Evolutionary conservation across 2,797 vertebrate genomes (phyloP).

Genomic region (Falco columbarius): DNA sequence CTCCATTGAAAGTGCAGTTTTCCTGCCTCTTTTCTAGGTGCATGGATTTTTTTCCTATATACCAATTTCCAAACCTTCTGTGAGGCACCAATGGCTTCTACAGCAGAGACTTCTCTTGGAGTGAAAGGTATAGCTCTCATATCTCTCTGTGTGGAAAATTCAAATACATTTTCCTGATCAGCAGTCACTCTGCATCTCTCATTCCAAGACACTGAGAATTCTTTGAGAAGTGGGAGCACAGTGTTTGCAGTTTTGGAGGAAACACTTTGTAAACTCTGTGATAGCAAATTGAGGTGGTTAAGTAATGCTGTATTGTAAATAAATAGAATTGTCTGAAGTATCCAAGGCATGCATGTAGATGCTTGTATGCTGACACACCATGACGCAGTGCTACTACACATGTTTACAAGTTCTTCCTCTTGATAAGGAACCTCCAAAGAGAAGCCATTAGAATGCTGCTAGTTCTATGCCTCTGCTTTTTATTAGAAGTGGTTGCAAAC

Average conservation of each 20-base stretch:
- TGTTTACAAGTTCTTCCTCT: background rate
- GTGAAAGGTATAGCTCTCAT: background rate
- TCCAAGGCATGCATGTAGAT: no score
- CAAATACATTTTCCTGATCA: background rate
- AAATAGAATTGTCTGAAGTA: background rate
- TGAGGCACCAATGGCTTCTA: background rate
- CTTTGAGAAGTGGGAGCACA: background rate
- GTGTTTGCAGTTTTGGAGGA: background rate
- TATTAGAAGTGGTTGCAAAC: background rate
- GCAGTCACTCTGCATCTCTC: background rate
- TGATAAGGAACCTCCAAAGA: background rate
- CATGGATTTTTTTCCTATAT: background rate
- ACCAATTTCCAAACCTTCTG: background rate
- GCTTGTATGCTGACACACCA: background rate
- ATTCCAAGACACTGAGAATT: background rate
- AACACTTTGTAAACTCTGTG: background rate
- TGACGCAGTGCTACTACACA: accelerated
- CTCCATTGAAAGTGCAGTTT: background rate
- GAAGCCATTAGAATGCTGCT: background rate
- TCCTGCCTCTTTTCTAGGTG: background rate
- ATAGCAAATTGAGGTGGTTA: background rate
- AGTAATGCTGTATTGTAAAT: background rate
- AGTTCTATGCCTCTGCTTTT: background rate
- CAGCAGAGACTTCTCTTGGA: background rate
- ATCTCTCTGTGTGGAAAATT: background rate